Base-by-base conservation (phyloP, 2,113 vertebrate genomes). In the Thalassarche chlororhynchos region DNA sequence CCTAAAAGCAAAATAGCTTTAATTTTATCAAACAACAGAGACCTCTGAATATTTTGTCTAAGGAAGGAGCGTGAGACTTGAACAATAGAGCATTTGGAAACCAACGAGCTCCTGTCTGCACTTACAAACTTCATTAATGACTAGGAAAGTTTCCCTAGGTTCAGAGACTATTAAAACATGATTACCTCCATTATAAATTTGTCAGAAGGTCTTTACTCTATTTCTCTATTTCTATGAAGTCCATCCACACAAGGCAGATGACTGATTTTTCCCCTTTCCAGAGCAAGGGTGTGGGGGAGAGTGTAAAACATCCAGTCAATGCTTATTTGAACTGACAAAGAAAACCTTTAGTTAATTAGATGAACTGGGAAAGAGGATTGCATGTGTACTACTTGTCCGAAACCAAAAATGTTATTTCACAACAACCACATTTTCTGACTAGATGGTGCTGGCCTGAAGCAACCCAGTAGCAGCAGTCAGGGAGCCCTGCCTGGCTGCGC, bases 381-480 rank as follows among this genome's bases (percentile, higher is more conserved):
- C 8, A 15, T 7, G 4, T 6, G 9, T 17, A 12, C 24, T 16
- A 32, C 5, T 61, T 38, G 18, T 24, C 49, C 84, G 58, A 58
- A 87, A 42, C 2, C 8, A 68, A 77, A 44, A 47, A 8, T 14
- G 16, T 32, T 52, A 19, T 66, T 76, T 80, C 58, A 25, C 17
- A 29, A 4, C 9, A 5, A 0, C 3, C 0, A 0, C 10, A 19
- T 34, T 75, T 83, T 52, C 51, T 75, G 31, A 19, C 4, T n/a
- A 3, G 16, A 4, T 40, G 28, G 5, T 31, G 14, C 38, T 36
- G 38, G 0, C 17, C 1, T 12, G 18, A 40, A 44, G 14, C 11
- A 29, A 3, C 1, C 1, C 0, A 2, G 10, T 1, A 6, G 38
- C 29, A 17, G 36, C 2, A 4, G 25, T 21, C 57, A 38, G 47